Evolutionary conservation across 1,140 invertebrate genomes (phyloP).

Genomic region (Drosophila willistoni): DNA sequence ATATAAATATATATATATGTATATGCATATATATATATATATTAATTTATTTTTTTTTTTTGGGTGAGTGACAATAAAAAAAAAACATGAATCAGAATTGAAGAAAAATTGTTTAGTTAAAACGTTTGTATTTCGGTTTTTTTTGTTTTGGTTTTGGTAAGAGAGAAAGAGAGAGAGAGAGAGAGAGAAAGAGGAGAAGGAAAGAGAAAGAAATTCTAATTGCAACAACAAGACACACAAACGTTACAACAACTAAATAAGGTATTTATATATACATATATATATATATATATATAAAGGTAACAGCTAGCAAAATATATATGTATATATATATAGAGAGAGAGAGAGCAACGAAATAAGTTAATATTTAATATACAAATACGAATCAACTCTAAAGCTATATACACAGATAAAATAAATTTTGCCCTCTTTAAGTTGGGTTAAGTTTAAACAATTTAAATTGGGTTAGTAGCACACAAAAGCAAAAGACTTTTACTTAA

Average conservation of each 20-base stretch:
- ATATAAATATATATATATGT: not conserved
- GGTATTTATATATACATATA: conserved; percentile 32
- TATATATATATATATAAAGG: conserved; percentile 23
- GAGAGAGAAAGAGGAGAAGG: conserved; percentile 22
- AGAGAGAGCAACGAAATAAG: not conserved
- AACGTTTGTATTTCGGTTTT: conserved; percentile 34
- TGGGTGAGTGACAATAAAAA: conserved; percentile 69
- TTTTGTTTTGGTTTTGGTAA: conserved; percentile 7
- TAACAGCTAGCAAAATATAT: conserved; percentile 61
- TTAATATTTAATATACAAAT: not conserved
- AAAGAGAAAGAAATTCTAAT: conserved; percentile 32
- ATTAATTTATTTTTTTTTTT: conserved; percentile 9
- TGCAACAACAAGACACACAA: conserved; percentile 36
- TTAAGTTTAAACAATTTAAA: conserved; percentile 32
- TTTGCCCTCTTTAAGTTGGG: conserved; percentile 23
- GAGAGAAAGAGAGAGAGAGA: conserved; percentile 30
- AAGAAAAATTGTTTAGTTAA: conserved; percentile 52
- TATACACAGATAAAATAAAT: conserved; percentile 35
- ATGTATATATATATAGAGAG: conserved; percentile 13
- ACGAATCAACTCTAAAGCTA: conserved; percentile 10
- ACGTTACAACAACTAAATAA: conserved; percentile 38
- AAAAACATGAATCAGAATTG: conserved; percentile 72
- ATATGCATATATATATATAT: not conserved
- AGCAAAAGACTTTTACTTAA: conserved; percentile 16
- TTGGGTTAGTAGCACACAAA: conserved; percentile 55